A percentile compares a stretch with the other conserved stretches of the same genome.
These are phyloP conservation scores for Heliconius ismenius DNA, from an alignment of 2,888 invertebrate species.

Conservation along the genomic window DNA sequence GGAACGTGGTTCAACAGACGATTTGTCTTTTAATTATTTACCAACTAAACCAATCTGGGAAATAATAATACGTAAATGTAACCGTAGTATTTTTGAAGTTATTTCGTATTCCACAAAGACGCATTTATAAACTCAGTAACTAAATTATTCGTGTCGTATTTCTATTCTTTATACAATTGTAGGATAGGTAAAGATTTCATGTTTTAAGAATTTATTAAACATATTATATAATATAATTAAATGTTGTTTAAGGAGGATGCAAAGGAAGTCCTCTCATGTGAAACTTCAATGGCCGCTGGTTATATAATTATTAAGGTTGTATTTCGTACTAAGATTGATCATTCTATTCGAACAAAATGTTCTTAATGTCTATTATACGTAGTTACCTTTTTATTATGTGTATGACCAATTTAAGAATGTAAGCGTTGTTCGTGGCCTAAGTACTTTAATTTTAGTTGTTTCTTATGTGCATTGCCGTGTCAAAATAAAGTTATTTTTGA, in stretches of 20 bases:
- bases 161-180: conserved; percentile 26
- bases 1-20: conserved; percentile 1
- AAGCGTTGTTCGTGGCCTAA: conserved; percentile 18
- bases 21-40: neutral
- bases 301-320: conserved; percentile 6
- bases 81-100: conserved; percentile 14
- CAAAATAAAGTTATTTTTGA: neutral
- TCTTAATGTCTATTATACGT: conserved; percentile 21
- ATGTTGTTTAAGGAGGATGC: conserved; percentile 10
- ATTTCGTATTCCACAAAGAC: conserved; percentile 13
- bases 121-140: conserved; percentile 16
- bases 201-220: conserved; percentile 20
- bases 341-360: conserved; percentile 26
- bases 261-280: neutral
- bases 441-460: conserved; percentile 16
- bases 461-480: conserved; percentile 3
- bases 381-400: conserved; percentile 15
- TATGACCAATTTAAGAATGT: conserved; percentile 17
- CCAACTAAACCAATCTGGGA: conserved; percentile 5
- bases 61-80: neutral
- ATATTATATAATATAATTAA: neutral
- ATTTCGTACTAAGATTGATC: conserved; percentile 17
- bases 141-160: conserved; percentile 27
- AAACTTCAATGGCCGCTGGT: conserved; percentile 4
- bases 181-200: conserved; percentile 14